phyloP scores from a whole-genome alignment of 1,140 invertebrate genomes.

The Cydia pomonella region DNA sequence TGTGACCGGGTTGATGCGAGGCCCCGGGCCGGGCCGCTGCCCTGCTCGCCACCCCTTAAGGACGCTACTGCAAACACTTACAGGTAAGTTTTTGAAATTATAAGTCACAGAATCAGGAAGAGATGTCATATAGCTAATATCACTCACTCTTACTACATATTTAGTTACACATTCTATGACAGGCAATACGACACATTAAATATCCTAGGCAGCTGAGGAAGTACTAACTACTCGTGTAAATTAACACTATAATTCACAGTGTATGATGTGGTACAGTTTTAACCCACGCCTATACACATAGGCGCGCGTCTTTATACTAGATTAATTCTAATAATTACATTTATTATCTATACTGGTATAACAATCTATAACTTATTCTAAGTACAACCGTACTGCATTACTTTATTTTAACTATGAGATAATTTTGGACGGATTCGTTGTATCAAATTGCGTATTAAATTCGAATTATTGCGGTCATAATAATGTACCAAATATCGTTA shows the following conservation, averaged over 20 bases:
- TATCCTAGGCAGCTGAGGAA: conserved; percentile 12
- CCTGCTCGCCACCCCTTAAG: too few relatives aligned
- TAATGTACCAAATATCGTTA: conserved; percentile 40
- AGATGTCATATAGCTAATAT: conserved; percentile 21
- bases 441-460: conserved; percentile 40
- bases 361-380: neutral
- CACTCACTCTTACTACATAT: conserved; percentile 4
- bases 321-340: conserved; percentile 32
- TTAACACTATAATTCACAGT: conserved; percentile 29
- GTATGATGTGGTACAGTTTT: conserved; percentile 30
- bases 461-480: conserved; percentile 37
- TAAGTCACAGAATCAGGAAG: neutral
- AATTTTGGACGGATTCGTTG: conserved; percentile 63
- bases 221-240: neutral
- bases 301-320: conserved; percentile 9
- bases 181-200: conserved; percentile 19
- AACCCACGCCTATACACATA: neutral
- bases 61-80: too few relatives aligned
- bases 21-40: too few relatives aligned
- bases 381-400: conserved; percentile 32
- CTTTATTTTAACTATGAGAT: conserved; percentile 29
- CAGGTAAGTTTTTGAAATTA: neutral
- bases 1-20: too few relatives aligned
- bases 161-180: neutral
- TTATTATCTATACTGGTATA: conserved; percentile 27